These are phyloP conservation scores for Uromys caudimaculatus DNA, from an alignment of 2,797 vertebrate genomes.

Conservation along the genomic window DNA sequence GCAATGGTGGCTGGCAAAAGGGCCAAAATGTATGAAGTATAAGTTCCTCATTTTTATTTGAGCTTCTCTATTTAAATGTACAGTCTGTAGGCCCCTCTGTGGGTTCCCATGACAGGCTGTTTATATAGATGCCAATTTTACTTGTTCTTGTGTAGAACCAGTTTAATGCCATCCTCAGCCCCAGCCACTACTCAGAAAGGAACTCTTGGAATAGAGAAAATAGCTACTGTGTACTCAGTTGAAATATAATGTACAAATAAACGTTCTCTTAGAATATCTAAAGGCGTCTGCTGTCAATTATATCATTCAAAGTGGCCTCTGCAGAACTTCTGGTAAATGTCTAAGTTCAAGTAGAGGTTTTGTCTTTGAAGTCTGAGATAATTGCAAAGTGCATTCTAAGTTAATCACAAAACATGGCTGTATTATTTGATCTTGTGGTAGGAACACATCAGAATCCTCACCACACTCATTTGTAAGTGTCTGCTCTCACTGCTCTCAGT, in stretches of 20 bases:
- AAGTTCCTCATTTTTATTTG: background rate
- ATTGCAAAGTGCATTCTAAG: background rate
- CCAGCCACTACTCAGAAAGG: background rate
- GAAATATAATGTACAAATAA: background rate
- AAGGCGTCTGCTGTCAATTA: background rate
- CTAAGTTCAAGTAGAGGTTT: background rate
- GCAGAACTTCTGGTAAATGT: background rate
- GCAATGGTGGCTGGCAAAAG: background rate
- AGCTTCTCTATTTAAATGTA: background rate
- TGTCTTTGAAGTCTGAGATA: slow-evolving; percentile 29
- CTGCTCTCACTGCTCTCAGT: slow-evolving; percentile 1
- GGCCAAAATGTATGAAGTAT: background rate
- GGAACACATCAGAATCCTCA: background rate
- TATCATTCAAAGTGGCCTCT: background rate
- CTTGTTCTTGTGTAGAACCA: background rate
- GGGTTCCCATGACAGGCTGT: background rate
- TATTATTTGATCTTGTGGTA: background rate
- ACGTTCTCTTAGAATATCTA: background rate
- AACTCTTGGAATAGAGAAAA: background rate
- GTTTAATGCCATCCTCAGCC: background rate
- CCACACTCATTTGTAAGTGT: background rate
- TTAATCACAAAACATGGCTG: background rate
- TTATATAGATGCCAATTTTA: background rate
- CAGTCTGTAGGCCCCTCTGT: no score
- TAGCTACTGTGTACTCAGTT: background rate